Evolutionary conservation across 1,140 invertebrate species (phyloP), one percentile per base, ranked within the genome.

Genomic region (Leptestheria dahalacensis): DNA sequence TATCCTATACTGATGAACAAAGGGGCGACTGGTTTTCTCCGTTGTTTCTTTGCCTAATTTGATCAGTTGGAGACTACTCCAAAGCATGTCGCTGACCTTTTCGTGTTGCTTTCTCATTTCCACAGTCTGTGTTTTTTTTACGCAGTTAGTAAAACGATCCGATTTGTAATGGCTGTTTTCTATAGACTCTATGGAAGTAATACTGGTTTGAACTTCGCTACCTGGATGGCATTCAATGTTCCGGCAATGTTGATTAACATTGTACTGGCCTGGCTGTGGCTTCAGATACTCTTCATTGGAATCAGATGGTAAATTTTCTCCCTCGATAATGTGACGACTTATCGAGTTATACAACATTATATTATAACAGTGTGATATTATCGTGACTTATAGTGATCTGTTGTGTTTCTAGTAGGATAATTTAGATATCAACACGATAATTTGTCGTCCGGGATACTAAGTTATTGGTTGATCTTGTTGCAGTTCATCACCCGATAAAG

Each of bases 201-300:
- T 21, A 59, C 62, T 10, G 65, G 64, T 18, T 53, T 77, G 6
- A 74, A 69, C 18, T 76, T 77, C 60, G 71, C 72, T 6, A 68
- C 70, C 0, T 76, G 73, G 72, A 71, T 76, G 65, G 53, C 67
- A 6, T 77, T 74, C 64, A 68, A 72, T 26, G 58, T 76, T 15
- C 75, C 76, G 0, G 67, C 82, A 24, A 85, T 89, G 81, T 60
- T 88, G 47, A 55, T 87, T 0, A 85, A 85, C 69, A 78, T 84
- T 61, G 64, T 84, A 15, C 64, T 86, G 0, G 81, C 82, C 0
- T 91, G 84, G 78, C 25, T 86, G 0, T 79, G 75, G 70, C 67
- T 79, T 1, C 72, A 74, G 59, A 78, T 85, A 65, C 75, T 84
- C 41, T 91, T 80, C 67, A 81, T 89, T 77, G 84, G 85, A 23